Conservation (phyloP, 2,888 invertebrate species). For the Epicampocera succincta region DNA sequence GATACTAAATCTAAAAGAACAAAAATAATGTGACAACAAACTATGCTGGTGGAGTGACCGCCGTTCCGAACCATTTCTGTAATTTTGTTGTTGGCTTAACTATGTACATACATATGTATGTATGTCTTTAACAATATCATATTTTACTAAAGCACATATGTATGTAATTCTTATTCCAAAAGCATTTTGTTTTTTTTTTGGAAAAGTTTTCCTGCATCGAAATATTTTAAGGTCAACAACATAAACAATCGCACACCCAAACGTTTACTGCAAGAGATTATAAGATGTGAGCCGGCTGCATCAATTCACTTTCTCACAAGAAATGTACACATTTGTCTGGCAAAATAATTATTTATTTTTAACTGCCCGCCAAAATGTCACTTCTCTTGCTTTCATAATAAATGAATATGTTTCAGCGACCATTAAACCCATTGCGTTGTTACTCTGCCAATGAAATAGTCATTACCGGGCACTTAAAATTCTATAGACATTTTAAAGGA, state of each 20-base stretch:
- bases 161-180: too few species aligned
- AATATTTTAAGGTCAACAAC: slow-evolving; percentile 40
- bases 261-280: background rate
- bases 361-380: slow-evolving; percentile 34
- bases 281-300: slow-evolving; percentile 18
- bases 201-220: too few species aligned
- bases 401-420: background rate
- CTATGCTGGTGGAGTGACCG: too few species aligned
- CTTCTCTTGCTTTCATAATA: background rate
- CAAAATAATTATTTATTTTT: slow-evolving; percentile 35
- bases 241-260: slow-evolving; percentile 3
- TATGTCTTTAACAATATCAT: too few species aligned
- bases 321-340: slow-evolving; percentile 52
- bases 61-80: too few species aligned
- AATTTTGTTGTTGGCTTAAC: too few species aligned
- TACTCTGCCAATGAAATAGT: slow-evolving; percentile 20
- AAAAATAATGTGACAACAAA: too few species aligned
- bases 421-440: slow-evolving; percentile 15
- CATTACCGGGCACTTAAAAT: slow-evolving; percentile 65
- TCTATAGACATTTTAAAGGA: slow-evolving; percentile 66
- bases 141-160: too few species aligned
- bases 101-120: too few species aligned
- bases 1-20: too few species aligned
- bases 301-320: slow-evolving; percentile 62
- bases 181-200: too few species aligned